A percentile compares a stretch with the other conserved stretches of the same genome.
These are phyloP conservation scores for Chaetura pelagica DNA, from an alignment of 2,113 vertebrate species.

Conservation along the genomic window DNA sequence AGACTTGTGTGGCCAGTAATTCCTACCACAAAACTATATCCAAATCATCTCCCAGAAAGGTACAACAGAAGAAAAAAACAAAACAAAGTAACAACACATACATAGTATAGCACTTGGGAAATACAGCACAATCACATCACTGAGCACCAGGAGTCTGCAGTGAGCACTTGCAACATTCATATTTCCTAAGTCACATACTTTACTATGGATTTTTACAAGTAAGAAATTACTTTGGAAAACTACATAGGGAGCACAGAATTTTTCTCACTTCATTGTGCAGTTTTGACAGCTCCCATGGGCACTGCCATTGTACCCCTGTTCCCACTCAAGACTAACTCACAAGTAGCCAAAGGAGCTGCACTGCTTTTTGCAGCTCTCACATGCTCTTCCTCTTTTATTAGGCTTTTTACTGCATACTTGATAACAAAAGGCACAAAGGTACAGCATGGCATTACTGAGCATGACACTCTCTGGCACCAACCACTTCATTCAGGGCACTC, in stretches of 20 bases:
- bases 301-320: not conserved
- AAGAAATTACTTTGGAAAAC: not conserved
- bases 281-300: not conserved
- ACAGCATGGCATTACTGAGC: not conserved
- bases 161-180: not conserved
- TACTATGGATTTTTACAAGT: not conserved
- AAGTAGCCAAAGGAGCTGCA: not conserved
- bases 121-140: not conserved
- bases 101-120: not conserved
- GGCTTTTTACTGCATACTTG: not conserved
- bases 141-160: not conserved
- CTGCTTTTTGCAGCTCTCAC: not conserved
- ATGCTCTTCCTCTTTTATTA: not conserved
- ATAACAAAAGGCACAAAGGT: not conserved
- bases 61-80: not conserved
- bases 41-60: not conserved
- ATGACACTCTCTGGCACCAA: not conserved
- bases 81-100: fast-evolving
- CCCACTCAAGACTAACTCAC: not conserved
- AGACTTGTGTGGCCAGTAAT: not conserved
- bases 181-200: not conserved
- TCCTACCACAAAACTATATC: not conserved
- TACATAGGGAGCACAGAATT: not conserved
- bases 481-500: not conserved
- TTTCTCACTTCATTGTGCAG: not conserved